Conservation (phyloP, 2,797 vertebrate species). For the Gephyroberyx darwinii region DNA sequence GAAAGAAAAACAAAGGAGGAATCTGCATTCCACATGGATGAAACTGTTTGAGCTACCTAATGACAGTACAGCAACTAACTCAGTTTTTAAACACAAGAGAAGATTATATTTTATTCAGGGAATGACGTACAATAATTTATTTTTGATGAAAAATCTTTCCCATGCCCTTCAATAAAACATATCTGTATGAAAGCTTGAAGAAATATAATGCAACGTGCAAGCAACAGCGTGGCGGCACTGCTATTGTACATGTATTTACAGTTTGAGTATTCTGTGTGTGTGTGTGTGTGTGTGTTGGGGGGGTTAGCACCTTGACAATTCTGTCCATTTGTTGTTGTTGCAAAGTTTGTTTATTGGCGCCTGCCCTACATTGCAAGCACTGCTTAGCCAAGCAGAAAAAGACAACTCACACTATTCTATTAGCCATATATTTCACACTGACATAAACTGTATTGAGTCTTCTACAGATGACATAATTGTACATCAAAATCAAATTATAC, state of each 20-base stretch:
- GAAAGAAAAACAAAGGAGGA: constrained; percentile 8
- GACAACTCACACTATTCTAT: constrained; percentile 6
- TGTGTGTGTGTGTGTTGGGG: background rate
- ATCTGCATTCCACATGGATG: constrained; percentile 22
- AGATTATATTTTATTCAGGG: constrained; percentile 65
- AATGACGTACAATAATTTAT: constrained; percentile 58
- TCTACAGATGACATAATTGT: background rate
- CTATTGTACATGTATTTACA: constrained; percentile 1
- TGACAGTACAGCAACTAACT: background rate
- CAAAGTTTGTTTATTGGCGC: background rate
- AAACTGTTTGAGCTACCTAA: constrained; percentile 3
- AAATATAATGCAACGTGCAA: constrained; percentile 46
- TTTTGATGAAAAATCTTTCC: constrained; percentile 70
- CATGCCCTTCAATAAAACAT: constrained; percentile 68
- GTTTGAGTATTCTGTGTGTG: background rate
- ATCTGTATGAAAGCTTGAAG: constrained; percentile 45
- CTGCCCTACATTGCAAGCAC: background rate
- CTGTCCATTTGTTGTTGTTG: background rate
- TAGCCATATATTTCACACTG: too few species aligned
- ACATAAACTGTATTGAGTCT: too few species aligned
- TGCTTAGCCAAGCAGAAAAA: background rate
- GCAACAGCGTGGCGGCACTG: constrained; percentile 3
- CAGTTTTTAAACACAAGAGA: constrained; percentile 30
- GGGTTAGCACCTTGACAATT: too few species aligned
- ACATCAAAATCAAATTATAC: constrained; percentile 8